Evolutionary conservation across 2,888 invertebrate genomes (phyloP), one percentile per base, ranked within the genome.

Genomic region (Arctia plantaginis): DNA sequence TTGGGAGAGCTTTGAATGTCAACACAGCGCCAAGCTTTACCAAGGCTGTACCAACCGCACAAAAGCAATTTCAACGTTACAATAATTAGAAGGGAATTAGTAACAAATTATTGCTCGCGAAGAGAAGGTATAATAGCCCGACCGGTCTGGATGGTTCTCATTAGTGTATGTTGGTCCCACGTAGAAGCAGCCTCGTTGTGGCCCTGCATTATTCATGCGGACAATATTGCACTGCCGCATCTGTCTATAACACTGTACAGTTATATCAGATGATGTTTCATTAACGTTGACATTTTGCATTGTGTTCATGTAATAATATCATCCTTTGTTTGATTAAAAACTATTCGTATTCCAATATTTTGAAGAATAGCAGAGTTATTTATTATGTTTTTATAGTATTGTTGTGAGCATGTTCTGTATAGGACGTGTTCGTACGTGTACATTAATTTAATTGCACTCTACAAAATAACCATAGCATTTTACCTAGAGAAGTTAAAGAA

Each of bases 141-240:
- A 87, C 86, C 85, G 90, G 91, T 90, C 88, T 90, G 92, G 91
- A 90, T 91, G 90, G 89, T 90, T 91, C 94, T 94, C 94, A 95
- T 95, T 94, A 94, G 94, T 92, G 92, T 90, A 89, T 89, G 89
- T 83, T 88, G 89, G 90, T 90, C 88, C 87, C 88, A 87, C 90
- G 89, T 85, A 88, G 90, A 90, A 90, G 89, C 84, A 87, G 88
- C 67, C 88, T 90, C 90, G 90, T 90, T 90, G 90, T 88, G 88
- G 88, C 83, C 87, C 91, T 95, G 94, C 94, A 95, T 95, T 94
- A 95, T 95, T 95, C 94, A 95, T 95, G 93, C 90, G 91, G 91
- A 93, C 94, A 93, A 93, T 94, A 94, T 94, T 95, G 93, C 93
- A 92, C 87, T 88, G 87, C 89, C 90, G 88, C 89, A 88, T 89